Evolutionary conservation across 2,888 invertebrate species (phyloP).

Genomic region (Myathropa florea): DNA sequence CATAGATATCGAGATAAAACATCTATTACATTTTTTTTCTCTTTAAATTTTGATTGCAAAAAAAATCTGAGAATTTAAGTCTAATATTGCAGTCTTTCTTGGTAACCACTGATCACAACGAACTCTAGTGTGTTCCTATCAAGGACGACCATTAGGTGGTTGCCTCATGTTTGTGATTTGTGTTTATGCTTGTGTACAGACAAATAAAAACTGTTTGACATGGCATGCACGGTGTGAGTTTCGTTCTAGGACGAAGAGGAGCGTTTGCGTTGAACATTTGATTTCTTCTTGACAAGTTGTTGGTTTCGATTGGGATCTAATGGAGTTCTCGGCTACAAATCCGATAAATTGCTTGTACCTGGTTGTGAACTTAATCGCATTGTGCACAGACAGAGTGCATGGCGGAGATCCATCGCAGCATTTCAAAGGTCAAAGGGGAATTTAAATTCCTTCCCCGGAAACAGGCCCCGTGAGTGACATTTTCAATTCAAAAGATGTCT

Average conservation of each 20-base stretch:
- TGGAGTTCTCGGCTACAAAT: not conserved
- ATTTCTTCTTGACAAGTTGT: constrained; percentile 37
- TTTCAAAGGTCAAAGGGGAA: not conserved
- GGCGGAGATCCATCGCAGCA: too few relatives aligned
- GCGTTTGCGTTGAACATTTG: constrained; percentile 14
- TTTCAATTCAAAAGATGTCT: too few relatives aligned
- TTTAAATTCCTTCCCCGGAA: too few relatives aligned
- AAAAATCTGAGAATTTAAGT: not conserved
- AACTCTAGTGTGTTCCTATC: constrained; percentile 1
- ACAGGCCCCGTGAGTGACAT: too few relatives aligned
- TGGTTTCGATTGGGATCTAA: not conserved
- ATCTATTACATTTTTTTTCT: constrained; percentile 4
- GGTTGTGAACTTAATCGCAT: not conserved
- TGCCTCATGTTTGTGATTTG: not conserved
- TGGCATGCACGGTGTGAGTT: constrained; percentile 16
- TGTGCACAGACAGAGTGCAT: not conserved
- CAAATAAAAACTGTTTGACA: not conserved
- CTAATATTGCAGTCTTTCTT: constrained; percentile 46
- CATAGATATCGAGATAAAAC: constrained; percentile 41
- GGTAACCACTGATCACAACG: constrained; percentile 9
- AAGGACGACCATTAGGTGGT: constrained; percentile 21
- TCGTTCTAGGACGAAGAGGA: not conserved
- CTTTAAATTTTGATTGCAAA: not conserved
- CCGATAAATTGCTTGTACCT: not conserved
- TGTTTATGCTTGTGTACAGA: not conserved